Percentiles rank a stretch among this genome's conserved stretches.
phyloP scores from a whole-genome alignment of 2,888 invertebrate genomes.

The Tetragnatha montana region DNA sequence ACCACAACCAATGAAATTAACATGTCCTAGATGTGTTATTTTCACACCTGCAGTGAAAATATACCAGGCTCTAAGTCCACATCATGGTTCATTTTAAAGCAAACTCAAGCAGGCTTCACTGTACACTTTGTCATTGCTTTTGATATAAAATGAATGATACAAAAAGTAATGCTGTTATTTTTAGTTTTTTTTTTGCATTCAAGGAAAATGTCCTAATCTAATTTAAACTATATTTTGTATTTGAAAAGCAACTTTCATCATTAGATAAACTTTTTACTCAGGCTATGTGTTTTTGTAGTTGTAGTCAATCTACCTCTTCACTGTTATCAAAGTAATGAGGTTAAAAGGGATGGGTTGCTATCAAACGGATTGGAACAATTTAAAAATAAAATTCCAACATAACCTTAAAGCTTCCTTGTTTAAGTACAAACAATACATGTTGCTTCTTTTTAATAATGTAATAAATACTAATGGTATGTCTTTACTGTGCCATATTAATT shows the following conservation, averaged over 20 bases:
- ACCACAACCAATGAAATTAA: too few species aligned
- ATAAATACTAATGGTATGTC: slow-evolving; percentile 9
- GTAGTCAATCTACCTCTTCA: slow-evolving; percentile 60
- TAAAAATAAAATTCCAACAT: neutral
- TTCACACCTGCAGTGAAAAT: neutral
- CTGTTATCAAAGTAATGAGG: slow-evolving; percentile 64
- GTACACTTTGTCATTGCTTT: slow-evolving; percentile 37
- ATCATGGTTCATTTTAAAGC: neutral
- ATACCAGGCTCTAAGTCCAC: neutral
- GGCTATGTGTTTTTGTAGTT: slow-evolving; percentile 47
- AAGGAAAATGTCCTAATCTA: neutral
- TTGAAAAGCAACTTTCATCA: slow-evolving; percentile 19
- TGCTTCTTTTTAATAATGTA: slow-evolving; percentile 43
- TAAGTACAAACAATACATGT: slow-evolving; percentile 65
- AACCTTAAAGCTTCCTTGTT: slow-evolving; percentile 43
- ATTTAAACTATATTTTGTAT: slow-evolving; percentile 12
- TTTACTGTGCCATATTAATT: slow-evolving; percentile 60
- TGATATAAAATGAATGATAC: slow-evolving; percentile 18
- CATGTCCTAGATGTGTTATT: neutral
- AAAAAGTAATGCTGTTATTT: slow-evolving; percentile 26
- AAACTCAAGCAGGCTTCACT: slow-evolving; percentile 11
- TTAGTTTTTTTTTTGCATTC: slow-evolving; percentile 17
- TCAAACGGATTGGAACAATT: neutral
- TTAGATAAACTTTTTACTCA: slow-evolving; percentile 43
- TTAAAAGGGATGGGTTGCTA: slow-evolving; percentile 8